Percentiles rank a stretch among this genome's conserved stretches.
Evolutionary conservation across 2,888 invertebrate genomes (phyloP).

Genomic region (Eupithecia abbreviata): DNA sequence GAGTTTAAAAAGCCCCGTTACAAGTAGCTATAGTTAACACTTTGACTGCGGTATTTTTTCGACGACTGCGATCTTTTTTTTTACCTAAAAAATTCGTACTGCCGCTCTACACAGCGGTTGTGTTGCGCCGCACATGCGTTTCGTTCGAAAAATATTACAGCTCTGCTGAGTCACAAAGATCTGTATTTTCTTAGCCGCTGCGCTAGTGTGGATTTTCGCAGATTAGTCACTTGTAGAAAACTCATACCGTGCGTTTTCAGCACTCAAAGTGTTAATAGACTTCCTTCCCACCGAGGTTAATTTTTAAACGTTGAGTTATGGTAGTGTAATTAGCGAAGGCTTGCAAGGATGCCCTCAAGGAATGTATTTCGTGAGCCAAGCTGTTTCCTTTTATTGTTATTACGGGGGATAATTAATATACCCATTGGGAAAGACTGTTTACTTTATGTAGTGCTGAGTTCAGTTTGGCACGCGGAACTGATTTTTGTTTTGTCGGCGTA

Average conservation of each 20-base stretch:
- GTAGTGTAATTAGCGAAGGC: slow-evolving; percentile 54
- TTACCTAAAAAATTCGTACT: too few relatives aligned
- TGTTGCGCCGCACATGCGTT: too few relatives aligned
- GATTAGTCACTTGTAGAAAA: too few relatives aligned
- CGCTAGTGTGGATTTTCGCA: too few relatives aligned
- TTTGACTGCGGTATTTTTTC: too few relatives aligned
- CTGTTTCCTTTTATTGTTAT: slow-evolving; percentile 62
- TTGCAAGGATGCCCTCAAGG: slow-evolving; percentile 49
- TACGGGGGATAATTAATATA: slow-evolving; percentile 45
- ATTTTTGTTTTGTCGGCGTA: background rate
- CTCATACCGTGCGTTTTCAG: too few relatives aligned
- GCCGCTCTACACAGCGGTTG: too few relatives aligned
- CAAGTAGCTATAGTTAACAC: slow-evolving; percentile 20
- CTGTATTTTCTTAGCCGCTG: too few relatives aligned
- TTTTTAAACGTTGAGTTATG: slow-evolving; percentile 51
- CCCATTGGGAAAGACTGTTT: slow-evolving; percentile 35
- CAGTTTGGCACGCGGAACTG: background rate
- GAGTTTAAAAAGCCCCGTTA: background rate
- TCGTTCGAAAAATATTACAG: too few relatives aligned
- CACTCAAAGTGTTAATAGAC: too few relatives aligned
- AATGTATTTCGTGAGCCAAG: slow-evolving; percentile 55
- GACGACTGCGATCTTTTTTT: too few relatives aligned
- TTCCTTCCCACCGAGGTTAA: slow-evolving; percentile 35
- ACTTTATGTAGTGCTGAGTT: slow-evolving; percentile 13
- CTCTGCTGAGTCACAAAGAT: too few relatives aligned